phyloP scores from a whole-genome alignment of 2,888 invertebrate species.

The Scaptomyza cyrtandrae region DNA sequence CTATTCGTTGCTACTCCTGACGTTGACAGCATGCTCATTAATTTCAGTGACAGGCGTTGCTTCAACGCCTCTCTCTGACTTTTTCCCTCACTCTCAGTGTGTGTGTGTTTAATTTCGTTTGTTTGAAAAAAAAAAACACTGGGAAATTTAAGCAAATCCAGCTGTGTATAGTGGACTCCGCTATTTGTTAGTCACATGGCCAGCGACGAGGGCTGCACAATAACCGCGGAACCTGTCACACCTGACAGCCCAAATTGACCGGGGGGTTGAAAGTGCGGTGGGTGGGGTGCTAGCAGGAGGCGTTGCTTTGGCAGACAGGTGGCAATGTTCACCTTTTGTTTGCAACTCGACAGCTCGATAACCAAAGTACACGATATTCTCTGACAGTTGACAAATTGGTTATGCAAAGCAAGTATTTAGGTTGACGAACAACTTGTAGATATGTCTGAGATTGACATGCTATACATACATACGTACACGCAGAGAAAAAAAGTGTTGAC shows the following conservation, averaged over 20 bases:
- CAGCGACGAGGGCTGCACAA: constrained; percentile 41
- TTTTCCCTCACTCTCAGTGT: constrained; percentile 17
- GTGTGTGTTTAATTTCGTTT: constrained; percentile 56
- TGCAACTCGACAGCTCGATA: constrained; percentile 60
- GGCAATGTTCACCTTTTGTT: constrained; percentile 61
- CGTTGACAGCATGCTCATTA: constrained; percentile 64
- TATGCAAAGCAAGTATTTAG: constrained; percentile 66
- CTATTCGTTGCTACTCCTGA: constrained; percentile 12
- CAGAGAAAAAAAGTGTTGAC: not conserved
- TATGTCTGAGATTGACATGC: constrained; percentile 42
- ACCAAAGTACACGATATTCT: constrained; percentile 64
- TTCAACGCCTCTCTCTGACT: not conserved
- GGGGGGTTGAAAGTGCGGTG: constrained; percentile 2
- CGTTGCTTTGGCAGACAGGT: constrained; percentile 18
- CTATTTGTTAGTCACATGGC: constrained; percentile 27
- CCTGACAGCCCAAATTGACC: constrained; percentile 67
- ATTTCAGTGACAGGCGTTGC: constrained; percentile 58
- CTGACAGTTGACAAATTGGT: constrained; percentile 80
- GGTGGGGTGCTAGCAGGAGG: not conserved
- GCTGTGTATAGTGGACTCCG: not conserved
- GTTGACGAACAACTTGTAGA: constrained; percentile 58
- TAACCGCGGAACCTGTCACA: constrained; percentile 57
- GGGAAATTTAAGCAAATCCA: constrained; percentile 14
- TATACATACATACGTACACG: constrained; percentile 2
- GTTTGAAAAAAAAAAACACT: constrained; percentile 30